Conservation (phyloP, 1,140 invertebrate genomes). For the Neotoxoptera formosana region DNA sequence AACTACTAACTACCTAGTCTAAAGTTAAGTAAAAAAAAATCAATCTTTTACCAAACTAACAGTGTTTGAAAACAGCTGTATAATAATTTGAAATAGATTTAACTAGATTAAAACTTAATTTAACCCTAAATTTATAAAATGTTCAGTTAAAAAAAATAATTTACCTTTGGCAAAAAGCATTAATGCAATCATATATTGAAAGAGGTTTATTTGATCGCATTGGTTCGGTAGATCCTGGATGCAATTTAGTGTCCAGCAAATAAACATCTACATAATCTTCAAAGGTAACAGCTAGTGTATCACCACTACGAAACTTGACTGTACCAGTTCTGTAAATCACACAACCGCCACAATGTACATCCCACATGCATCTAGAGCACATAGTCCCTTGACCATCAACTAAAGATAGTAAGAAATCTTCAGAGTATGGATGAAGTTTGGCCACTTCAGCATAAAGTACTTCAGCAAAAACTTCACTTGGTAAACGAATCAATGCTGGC, state of each 20-base stretch:
- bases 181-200: slow-evolving; percentile 73
- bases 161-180: slow-evolving; percentile 75
- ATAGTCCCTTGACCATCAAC: slow-evolving; percentile 68
- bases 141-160: background rate
- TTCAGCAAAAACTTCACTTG: slow-evolving; percentile 68
- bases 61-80: background rate
- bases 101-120: background rate
- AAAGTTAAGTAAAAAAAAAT: background rate
- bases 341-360: slow-evolving; percentile 71
- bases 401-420: slow-evolving; percentile 66
- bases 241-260: slow-evolving; percentile 59
- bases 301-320: slow-evolving; percentile 68
- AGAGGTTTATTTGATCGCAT: slow-evolving; percentile 66
- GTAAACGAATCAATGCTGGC: slow-evolving; percentile 69
- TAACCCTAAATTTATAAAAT: background rate
- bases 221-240: slow-evolving; percentile 65
- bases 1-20: background rate
- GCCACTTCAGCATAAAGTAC: slow-evolving; percentile 67
- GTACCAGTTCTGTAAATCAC: slow-evolving; percentile 66
- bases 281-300: slow-evolving; percentile 70
- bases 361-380: slow-evolving; percentile 73
- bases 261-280: slow-evolving; percentile 32
- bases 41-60: too few species aligned
- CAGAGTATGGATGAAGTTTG: slow-evolving; percentile 66
- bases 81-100: too few species aligned